Conservation (phyloP, 35 echinoderm and acorn worm species). For the Diadema setosum region DNA sequence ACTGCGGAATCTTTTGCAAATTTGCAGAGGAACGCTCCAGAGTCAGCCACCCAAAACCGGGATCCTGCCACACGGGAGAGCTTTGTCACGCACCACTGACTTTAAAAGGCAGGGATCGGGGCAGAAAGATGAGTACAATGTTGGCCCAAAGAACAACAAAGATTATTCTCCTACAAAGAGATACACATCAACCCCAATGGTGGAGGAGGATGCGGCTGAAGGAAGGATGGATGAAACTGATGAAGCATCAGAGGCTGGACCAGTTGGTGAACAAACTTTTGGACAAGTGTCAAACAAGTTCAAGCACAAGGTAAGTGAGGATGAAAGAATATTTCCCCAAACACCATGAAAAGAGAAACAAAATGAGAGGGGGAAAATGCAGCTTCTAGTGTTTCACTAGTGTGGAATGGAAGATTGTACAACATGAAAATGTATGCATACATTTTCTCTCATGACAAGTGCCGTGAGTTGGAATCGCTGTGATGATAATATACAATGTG, state of each 20-base stretch:
- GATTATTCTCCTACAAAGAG: background rate
- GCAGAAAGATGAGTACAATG: background rate
- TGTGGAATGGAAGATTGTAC: background rate
- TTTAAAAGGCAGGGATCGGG: background rate
- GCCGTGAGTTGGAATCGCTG: background rate
- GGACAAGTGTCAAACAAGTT: background rate
- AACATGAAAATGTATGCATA: background rate
- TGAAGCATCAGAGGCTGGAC: background rate
- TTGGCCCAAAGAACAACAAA: background rate
- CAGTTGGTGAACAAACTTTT: slow-evolving; percentile 16
- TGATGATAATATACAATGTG: background rate
- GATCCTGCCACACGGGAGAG: no score
- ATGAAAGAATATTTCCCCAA: background rate
- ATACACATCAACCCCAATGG: background rate
- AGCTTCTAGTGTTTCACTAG: background rate
- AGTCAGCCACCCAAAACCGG: no score
- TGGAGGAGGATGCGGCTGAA: background rate
- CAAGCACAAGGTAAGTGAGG: slow-evolving; percentile 18
- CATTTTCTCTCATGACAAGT: background rate
- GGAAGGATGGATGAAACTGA: no score
- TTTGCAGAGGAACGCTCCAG: no score
- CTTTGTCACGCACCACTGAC: no score
- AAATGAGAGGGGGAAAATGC: background rate
- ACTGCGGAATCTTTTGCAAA: no score
- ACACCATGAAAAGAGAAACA: background rate